Conservation (phyloP, 2,888 invertebrate genomes). For the Eupithecia subfuscata region DNA sequence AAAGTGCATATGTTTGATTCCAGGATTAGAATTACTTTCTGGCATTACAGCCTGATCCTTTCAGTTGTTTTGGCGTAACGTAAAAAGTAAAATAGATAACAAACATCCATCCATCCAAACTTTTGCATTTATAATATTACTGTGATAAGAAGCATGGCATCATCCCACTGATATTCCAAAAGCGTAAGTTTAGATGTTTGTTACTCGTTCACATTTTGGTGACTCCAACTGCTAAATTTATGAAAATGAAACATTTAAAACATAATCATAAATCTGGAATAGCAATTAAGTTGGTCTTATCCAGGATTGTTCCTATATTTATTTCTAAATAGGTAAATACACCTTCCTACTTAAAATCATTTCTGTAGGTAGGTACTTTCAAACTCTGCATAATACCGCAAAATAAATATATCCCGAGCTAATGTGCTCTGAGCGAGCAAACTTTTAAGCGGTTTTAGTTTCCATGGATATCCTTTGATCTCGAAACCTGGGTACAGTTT, state of each 20-base stretch:
- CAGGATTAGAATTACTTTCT: no score
- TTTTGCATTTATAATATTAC: no score
- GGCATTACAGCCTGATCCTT: no score
- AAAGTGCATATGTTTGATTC: no score
- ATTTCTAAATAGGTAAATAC: no score
- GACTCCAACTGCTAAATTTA: no score
- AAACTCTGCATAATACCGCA: constrained; percentile 27
- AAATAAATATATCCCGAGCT: constrained; percentile 37
- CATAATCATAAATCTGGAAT: background rate
- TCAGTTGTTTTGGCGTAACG: no score
- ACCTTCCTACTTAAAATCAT: constrained; percentile 12
- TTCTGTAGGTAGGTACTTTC: constrained; percentile 11
- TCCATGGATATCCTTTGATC: constrained; percentile 60
- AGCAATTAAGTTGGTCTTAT: background rate
- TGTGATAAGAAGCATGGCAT: background rate
- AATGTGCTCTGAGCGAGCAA: constrained; percentile 34
- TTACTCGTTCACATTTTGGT: no score
- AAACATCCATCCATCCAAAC: no score
- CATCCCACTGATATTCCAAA: background rate
- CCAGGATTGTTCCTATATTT: background rate
- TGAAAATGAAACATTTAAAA: background rate
- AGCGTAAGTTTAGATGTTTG: background rate
- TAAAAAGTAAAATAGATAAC: no score
- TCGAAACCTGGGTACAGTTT: constrained; percentile 37
- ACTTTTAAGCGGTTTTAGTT: constrained; percentile 51